Conservation (phyloP, 2,797 vertebrate species). For the Sebastes matsubarae region DNA sequence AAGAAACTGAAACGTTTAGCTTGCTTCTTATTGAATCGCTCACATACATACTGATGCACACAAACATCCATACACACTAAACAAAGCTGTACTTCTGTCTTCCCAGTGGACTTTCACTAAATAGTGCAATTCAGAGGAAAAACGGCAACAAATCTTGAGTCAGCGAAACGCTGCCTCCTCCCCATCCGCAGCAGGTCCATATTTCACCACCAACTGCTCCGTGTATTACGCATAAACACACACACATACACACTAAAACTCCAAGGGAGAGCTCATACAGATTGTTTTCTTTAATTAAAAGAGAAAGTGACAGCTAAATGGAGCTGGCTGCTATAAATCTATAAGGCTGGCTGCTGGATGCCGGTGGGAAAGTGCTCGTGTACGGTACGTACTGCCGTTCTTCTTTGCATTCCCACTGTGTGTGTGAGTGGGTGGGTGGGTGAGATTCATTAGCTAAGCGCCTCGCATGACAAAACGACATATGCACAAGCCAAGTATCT, state of each 20-base stretch:
- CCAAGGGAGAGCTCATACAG: not conserved
- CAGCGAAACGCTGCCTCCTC: slow-evolving; percentile 27
- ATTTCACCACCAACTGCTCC: slow-evolving; percentile 26
- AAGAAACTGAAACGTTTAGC: not conserved
- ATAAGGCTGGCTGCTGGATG: not conserved
- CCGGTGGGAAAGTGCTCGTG: not conserved
- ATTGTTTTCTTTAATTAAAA: slow-evolving; percentile 48
- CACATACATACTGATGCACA: not conserved
- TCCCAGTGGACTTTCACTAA: slow-evolving; percentile 22
- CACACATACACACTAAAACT: not conserved
- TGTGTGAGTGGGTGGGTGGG: not conserved
- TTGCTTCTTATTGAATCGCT: not conserved
- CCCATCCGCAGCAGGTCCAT: slow-evolving; percentile 2
- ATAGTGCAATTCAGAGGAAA: slow-evolving; percentile 47
- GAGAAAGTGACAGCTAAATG: slow-evolving; percentile 18
- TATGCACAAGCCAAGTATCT: slow-evolving; percentile 8
- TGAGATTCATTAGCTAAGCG: slow-evolving; percentile 4
- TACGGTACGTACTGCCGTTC: not conserved
- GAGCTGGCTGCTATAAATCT: slow-evolving; percentile 17
- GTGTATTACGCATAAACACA: not conserved
- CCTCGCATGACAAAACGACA: slow-evolving; percentile 17
- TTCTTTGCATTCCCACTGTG: not conserved
- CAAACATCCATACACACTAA: not conserved
- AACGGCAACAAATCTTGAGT: slow-evolving; percentile 36
- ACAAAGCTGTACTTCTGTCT: slow-evolving; percentile 5